Conservation (phyloP, 2,888 invertebrate genomes). For the Eupithecia abbreviata region DNA sequence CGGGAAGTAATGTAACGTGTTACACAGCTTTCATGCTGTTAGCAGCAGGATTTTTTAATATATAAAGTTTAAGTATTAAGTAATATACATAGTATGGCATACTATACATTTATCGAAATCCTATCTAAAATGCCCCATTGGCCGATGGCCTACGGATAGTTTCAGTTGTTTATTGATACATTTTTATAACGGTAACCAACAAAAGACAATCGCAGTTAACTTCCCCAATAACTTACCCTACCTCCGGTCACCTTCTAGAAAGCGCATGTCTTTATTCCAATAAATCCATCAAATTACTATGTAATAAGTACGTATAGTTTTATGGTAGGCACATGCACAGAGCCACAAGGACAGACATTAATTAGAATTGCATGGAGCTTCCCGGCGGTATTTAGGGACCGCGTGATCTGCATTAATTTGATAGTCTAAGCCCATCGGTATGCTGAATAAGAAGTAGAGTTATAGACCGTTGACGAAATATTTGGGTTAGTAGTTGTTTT, state of each 20-base stretch:
- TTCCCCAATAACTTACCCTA: not conserved
- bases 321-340: not conserved
- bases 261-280: not conserved
- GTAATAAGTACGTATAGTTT: not conserved
- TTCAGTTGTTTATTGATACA: too few relatives aligned
- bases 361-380: conserved; percentile 25
- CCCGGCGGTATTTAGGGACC: conserved; percentile 34
- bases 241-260: not conserved
- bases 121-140: not conserved
- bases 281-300: not conserved
- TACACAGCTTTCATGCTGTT: too few relatives aligned
- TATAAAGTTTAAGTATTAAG: too few relatives aligned
- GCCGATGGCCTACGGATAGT: too few relatives aligned
- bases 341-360: conserved; percentile 31
- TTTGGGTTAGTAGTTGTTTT: not conserved
- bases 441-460: conserved; percentile 15
- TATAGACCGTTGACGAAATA: conserved; percentile 7
- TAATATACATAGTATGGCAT: too few relatives aligned
- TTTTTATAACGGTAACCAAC: not conserved
- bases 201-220: not conserved
- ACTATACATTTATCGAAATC: not conserved
- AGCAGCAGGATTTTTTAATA: too few relatives aligned
- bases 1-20: too few relatives aligned
- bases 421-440: conserved; percentile 21
- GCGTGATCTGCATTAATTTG: conserved; percentile 35